phyloP scores from a whole-genome alignment of 2,888 invertebrate genomes.

The Nymphalis polychloros region DNA sequence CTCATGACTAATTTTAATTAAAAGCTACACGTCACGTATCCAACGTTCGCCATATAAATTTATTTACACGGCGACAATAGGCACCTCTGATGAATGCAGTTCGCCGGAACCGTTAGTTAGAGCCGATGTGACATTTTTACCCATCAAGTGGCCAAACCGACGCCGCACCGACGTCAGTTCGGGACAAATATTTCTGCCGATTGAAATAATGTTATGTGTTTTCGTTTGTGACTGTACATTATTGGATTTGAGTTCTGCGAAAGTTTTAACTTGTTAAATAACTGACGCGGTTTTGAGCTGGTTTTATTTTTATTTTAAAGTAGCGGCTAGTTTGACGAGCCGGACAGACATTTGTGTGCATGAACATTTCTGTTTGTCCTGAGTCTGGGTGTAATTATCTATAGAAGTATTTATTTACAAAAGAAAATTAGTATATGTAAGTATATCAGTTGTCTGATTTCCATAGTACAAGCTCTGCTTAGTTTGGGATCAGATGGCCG shows the following conservation, averaged over 20 bases:
- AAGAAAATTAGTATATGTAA: too few relatives aligned
- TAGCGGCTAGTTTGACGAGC: too few relatives aligned
- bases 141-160: constrained; percentile 26
- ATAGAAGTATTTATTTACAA: too few relatives aligned
- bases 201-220: constrained; percentile 25
- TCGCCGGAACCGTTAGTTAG: constrained; percentile 27
- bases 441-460: too few relatives aligned
- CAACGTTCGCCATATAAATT: neutral
- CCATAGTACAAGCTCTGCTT: too few relatives aligned
- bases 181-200: constrained; percentile 26
- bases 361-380: too few relatives aligned
- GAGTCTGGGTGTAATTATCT: too few relatives aligned
- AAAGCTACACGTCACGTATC: neutral
- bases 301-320: too few relatives aligned
- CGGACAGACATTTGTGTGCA: too few relatives aligned
- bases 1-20: neutral
- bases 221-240: neutral
- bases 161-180: constrained; percentile 13
- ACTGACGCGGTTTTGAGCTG: too few relatives aligned
- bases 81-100: constrained; percentile 7
- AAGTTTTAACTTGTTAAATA: too few relatives aligned
- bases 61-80: constrained; percentile 3
- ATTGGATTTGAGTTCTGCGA: neutral
- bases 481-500: too few relatives aligned
- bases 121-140: constrained; percentile 29